Conservation (phyloP, 2,113 vertebrate genomes). For the Dinomys branickii region DNA sequence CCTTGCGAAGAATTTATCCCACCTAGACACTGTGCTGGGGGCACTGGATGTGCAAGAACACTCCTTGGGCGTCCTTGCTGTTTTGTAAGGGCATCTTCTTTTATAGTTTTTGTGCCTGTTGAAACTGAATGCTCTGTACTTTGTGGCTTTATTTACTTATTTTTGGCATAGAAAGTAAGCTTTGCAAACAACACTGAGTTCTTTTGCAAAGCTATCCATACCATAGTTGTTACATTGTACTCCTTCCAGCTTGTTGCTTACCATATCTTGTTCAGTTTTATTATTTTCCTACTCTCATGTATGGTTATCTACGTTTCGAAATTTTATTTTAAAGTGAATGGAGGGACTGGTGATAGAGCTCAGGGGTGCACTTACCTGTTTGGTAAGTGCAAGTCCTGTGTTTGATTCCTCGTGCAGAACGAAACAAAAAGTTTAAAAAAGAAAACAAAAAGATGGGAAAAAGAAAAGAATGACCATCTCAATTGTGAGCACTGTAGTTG, state of each 20-base stretch:
- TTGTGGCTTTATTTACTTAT: background rate
- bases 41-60: constrained; percentile 99
- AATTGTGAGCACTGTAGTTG: background rate
- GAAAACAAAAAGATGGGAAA: too few relatives aligned
- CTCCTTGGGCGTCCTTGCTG: constrained; percentile 96
- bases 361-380: too few relatives aligned
- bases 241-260: background rate
- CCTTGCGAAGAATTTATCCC: constrained; percentile 98
- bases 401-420: too few relatives aligned
- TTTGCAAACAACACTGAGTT: background rate
- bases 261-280: constrained; percentile 12
- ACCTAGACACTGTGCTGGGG: constrained; percentile 98
- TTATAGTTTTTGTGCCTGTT: background rate
- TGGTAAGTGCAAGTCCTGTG: too few relatives aligned
- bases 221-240: background rate
- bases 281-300: constrained; percentile 2
- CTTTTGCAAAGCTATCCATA: background rate
- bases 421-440: too few relatives aligned
- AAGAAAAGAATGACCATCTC: background rate
- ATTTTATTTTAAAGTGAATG: constrained; percentile 41
- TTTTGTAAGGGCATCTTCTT: constrained; percentile 91
- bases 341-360: too few relatives aligned
- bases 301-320: constrained; percentile 37
- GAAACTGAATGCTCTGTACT: background rate
- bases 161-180: constrained; percentile 8